A percentile compares a stretch with the other conserved stretches of the same genome.
These are phyloP conservation scores for Pseudonaja textilis DNA, from an alignment of 2,113 vertebrate genomes.

Conservation along the genomic window DNA sequence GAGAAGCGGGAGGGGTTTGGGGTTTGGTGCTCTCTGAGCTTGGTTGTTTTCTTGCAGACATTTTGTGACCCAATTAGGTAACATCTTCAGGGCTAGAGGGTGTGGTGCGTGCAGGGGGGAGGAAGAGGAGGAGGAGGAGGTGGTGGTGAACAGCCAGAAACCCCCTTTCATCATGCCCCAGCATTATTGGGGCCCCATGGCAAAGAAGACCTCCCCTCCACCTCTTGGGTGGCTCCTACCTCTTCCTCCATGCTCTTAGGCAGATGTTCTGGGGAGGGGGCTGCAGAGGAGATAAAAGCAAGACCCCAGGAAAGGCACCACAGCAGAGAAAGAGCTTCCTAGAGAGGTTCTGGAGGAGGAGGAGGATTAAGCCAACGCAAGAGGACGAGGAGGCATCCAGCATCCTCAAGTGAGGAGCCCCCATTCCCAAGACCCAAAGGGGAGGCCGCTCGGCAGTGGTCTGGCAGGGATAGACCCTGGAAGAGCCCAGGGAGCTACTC, in stretches of 20 bases:
- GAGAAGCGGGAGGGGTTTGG: no score
- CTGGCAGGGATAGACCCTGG: no score
- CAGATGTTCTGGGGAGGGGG: no score
- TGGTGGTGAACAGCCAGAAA: neutral
- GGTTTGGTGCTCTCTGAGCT: no score
- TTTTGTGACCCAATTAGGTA: no score
- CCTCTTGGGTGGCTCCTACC: no score
- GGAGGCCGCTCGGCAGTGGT: neutral
- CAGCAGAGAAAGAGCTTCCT: neutral
- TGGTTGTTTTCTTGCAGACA: no score
- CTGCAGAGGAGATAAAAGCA: neutral
- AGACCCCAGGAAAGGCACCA: neutral
- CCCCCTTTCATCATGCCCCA: neutral
- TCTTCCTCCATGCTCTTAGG: neutral
- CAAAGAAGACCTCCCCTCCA: neutral
- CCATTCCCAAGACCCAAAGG: neutral
- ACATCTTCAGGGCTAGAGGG: no score
- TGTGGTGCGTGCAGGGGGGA: no score
- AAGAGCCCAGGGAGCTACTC: neutral
- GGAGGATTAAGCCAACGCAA: neutral
- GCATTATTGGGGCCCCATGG: neutral
- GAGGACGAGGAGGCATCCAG: neutral
- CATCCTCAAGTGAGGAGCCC: neutral
- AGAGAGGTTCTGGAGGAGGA: neutral
- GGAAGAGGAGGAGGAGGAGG: no score